phyloP scores from a whole-genome alignment of 2,888 invertebrate species.

The Dendrolimus pini region DNA sequence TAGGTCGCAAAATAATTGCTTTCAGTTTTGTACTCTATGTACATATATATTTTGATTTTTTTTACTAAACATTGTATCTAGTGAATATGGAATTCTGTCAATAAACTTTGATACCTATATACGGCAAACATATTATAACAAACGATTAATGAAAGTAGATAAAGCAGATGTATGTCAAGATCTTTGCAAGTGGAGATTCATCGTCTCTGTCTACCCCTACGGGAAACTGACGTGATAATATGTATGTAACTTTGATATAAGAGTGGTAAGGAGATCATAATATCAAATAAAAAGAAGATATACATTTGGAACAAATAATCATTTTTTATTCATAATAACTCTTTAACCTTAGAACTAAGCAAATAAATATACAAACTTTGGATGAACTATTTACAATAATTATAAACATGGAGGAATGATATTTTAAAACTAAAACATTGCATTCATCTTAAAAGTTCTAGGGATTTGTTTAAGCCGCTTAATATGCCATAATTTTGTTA shows the following conservation, averaged over 20 bases:
- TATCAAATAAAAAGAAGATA: conserved; percentile 14
- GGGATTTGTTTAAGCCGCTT: conserved; percentile 18
- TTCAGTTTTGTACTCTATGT: no score
- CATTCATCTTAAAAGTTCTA: conserved; percentile 23
- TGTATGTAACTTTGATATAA: neutral
- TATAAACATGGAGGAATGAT: conserved; percentile 52
- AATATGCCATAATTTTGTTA: conserved; percentile 31
- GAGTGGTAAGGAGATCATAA: no score
- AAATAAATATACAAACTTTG: conserved; percentile 69
- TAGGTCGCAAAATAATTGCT: no score
- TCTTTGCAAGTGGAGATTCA: neutral
- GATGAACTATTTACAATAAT: conserved; percentile 55
- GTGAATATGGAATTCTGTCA: no score
- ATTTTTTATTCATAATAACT: conserved; percentile 51
- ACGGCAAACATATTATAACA: neutral
- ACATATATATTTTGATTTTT: no score
- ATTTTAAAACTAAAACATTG: conserved; percentile 12
- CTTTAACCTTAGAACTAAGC: conserved; percentile 49
- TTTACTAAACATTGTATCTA: no score
- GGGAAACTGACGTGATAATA: neutral
- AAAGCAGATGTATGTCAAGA: neutral
- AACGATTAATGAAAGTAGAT: neutral
- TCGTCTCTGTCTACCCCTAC: neutral
- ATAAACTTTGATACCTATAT: no score
- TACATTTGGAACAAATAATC: conserved; percentile 46